These are phyloP conservation scores for Drosophila willistoni DNA, from an alignment of 1,140 invertebrate species.

Conservation along the genomic window DNA sequence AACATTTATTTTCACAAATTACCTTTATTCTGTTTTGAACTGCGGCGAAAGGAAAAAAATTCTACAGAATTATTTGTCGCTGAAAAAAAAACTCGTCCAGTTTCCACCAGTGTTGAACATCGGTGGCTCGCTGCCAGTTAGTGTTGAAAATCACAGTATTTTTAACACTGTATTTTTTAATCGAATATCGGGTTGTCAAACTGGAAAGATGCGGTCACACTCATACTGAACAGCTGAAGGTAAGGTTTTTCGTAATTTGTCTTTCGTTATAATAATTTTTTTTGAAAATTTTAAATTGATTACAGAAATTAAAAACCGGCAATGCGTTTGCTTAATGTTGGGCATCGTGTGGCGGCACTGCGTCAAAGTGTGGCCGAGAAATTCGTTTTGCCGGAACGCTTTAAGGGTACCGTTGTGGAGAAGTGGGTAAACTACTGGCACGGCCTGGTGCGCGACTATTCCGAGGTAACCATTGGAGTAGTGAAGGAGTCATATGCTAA, in stretches of 20 bases:
- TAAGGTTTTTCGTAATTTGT: conserved; percentile 12
- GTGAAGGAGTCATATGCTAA: conserved; percentile 85
- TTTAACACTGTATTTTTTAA: background rate
- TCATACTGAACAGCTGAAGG: conserved; percentile 29
- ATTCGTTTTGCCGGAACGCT: conserved; percentile 83
- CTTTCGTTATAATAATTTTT: conserved; percentile 23
- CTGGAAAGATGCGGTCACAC: conserved; percentile 5
- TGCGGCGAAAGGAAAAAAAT: background rate
- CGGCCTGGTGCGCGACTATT: conserved; percentile 86
- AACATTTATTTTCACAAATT: background rate
- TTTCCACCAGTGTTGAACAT: conserved; percentile 7
- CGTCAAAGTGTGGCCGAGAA: conserved; percentile 51
- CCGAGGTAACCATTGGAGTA: conserved; percentile 85
- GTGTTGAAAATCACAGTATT: background rate
- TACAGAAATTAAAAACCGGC: conserved; percentile 26
- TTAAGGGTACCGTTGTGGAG: conserved; percentile 87
- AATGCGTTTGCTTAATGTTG: conserved; percentile 59
- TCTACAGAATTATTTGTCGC: conserved; percentile 12
- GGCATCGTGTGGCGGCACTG: conserved; percentile 57
- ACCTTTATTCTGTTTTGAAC: conserved; percentile 8
- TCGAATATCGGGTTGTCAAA: background rate
- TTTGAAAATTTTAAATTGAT: conserved; percentile 20
- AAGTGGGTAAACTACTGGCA: conserved; percentile 87
- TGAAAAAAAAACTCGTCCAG: conserved; percentile 13
- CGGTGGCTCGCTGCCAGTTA: background rate